Base-by-base conservation (phyloP, 2,797 vertebrate species). In the Micrastur ruficollis region DNA sequence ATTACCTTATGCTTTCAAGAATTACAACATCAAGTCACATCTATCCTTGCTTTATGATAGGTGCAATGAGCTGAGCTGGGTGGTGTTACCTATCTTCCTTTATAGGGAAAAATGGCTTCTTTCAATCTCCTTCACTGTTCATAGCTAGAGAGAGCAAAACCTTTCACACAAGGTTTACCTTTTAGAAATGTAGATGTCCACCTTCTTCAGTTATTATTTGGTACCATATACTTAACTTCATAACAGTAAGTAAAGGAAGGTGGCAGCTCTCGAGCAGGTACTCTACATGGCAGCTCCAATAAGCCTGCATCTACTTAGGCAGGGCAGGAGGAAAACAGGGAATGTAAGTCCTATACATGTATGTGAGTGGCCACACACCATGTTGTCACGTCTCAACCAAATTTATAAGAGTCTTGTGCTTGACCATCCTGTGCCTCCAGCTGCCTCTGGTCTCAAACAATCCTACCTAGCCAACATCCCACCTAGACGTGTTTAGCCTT, bases 1-100 rank as follows among this genome's bases (percentile, higher is more conserved):
- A 82, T 27, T 72, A 55, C n/a, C 31, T 93, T 52, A 46, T 46
- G 17, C 21, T 73, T 90, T 85, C 59, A 90, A 23, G 14, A 94
- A 71, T 78, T 83, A 65, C 4, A 67, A 13, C 18, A 65, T 9
- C 67, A 74, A 55, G 22, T 59, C 34, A 62, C 9, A 81, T 55
- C 19, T 84, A 22, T 20, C 23, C 15, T 74, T 89, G 29, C 61
- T 74, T 89, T 67, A 70, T 15, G 19, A 71, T 20, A 74, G n/a
- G 12, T 59, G 14, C 17, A 66, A 31, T 40, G 25, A 90, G 52
- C 14, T 21, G 29, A 50, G 26, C 14, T 78, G 27, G n/a, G 6
- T 26, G 8, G 25, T 56, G 18, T 19, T 70, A 29, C 40, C 21
- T 3, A 14, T n/a, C 26, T 50, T 73, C 20, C 18, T 42, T 49